Percentiles rank a stretch among this genome's conserved stretches.
These are phyloP conservation scores for Cyphomyrus discorhynchus DNA, from an alignment of 2,113 vertebrate species.

Conservation along the genomic window DNA sequence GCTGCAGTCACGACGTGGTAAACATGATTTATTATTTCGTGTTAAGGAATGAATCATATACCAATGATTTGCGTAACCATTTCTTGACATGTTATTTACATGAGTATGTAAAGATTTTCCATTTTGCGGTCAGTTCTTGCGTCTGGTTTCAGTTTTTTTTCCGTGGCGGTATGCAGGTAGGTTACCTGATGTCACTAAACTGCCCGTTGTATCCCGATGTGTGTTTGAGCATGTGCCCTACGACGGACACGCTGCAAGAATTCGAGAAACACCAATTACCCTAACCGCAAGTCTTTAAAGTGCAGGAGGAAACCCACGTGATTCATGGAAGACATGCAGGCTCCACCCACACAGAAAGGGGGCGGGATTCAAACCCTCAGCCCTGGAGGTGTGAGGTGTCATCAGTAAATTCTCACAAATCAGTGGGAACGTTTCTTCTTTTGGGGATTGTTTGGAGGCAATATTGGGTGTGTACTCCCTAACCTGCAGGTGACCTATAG, in stretches of 20 bases:
- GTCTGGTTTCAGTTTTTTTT: too few species aligned
- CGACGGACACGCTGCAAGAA: background rate
- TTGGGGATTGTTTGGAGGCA: background rate
- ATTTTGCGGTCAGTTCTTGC: background rate
- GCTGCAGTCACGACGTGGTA: background rate
- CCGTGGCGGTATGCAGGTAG: too few species aligned
- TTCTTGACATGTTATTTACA: background rate
- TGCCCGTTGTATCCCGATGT: too few species aligned
- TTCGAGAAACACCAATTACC: background rate
- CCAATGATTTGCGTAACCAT: background rate
- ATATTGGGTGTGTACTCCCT: background rate
- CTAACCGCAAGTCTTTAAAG: background rate
- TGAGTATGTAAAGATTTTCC: background rate
- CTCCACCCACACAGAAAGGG: background rate
- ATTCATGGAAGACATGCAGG: background rate
- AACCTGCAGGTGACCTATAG: background rate
- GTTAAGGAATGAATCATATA: constrained; percentile 3
- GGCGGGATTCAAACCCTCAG: background rate
- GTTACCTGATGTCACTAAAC: too few species aligned
- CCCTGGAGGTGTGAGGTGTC: background rate
- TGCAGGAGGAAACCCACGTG: background rate
- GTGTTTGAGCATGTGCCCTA: too few species aligned
- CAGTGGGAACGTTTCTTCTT: background rate
- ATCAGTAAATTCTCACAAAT: background rate
- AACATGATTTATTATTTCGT: background rate